Evolutionary conservation across 2,113 vertebrate species (phyloP).

Genomic region (Hypocryptadius cinnamomeus): DNA sequence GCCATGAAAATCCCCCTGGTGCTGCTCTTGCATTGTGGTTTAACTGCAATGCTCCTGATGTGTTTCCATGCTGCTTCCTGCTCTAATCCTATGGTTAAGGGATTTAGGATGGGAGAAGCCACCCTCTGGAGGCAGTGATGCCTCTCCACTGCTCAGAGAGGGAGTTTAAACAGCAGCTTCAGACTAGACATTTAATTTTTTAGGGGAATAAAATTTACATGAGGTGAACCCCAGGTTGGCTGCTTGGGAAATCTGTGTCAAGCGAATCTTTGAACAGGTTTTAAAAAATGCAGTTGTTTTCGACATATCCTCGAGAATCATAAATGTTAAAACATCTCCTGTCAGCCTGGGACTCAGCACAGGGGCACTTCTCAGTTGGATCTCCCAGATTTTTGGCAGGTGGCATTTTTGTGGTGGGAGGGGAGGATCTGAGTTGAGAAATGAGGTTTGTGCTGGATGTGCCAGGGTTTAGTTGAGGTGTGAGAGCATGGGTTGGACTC

Average conservation of each 20-base stretch:
- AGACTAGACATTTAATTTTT: conserved; percentile 1
- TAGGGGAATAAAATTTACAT: conserved; percentile 10
- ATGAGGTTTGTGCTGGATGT: background rate
- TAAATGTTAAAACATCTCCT: background rate
- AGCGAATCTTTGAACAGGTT: background rate
- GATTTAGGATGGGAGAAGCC: background rate
- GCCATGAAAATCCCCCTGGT: background rate
- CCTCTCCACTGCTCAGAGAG: background rate
- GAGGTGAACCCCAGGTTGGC: background rate
- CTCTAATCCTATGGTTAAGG: background rate
- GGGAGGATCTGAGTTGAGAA: background rate
- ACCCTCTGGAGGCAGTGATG: background rate
- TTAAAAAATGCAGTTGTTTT: background rate
- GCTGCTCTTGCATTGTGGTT: background rate
- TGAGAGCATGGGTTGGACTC: background rate
- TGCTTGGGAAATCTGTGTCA: background rate
- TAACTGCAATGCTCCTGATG: background rate
- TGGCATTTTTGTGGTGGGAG: background rate
- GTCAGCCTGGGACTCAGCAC: rapidly evolving
- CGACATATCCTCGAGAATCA: background rate
- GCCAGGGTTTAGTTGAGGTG: background rate
- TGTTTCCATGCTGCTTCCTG: background rate
- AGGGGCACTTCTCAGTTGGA: background rate
- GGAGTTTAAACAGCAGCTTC: background rate
- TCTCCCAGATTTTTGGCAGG: background rate